Conservation (phyloP, 1,140 invertebrate genomes). For the Drosophila tsacasi region DNA sequence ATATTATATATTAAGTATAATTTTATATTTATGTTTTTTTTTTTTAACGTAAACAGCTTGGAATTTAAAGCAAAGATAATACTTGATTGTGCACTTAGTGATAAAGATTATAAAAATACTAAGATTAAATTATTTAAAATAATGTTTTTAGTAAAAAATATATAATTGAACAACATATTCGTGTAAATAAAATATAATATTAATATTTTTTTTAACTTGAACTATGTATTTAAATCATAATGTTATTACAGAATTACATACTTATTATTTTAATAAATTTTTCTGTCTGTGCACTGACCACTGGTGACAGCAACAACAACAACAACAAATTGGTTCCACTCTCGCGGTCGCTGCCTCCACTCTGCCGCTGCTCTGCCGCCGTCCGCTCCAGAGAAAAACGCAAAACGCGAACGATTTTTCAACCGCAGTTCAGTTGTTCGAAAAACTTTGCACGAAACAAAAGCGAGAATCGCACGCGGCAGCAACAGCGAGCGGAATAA, state of each 20-base stretch:
- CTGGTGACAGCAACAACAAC: constrained; percentile 1
- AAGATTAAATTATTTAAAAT: no score
- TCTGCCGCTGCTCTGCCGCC: constrained; percentile 16
- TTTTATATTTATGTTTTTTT: no score
- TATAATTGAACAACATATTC: no score
- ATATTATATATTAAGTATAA: no score
- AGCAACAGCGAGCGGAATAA: constrained; percentile 25
- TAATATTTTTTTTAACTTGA: neutral
- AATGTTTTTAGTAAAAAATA: no score
- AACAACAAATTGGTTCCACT: constrained; percentile 40
- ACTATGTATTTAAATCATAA: no score
- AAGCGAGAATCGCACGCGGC: constrained; percentile 48
- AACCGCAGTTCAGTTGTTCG: constrained; percentile 67
- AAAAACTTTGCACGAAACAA: constrained; percentile 70
- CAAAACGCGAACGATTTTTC: constrained; percentile 35
- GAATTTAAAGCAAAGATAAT: no score
- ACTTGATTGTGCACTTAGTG: no score
- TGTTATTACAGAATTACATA: neutral
- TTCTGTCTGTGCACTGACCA: constrained; percentile 14
- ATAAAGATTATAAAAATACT: no score
- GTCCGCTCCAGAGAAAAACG: constrained; percentile 30
- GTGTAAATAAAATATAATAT: no score
- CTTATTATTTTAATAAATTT: neutral
- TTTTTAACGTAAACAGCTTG: no score
- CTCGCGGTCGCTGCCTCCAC: constrained; percentile 23